Evolutionary conservation across 2,113 vertebrate genomes (phyloP).

Genomic region (Phalacrocorax pelagicus): DNA sequence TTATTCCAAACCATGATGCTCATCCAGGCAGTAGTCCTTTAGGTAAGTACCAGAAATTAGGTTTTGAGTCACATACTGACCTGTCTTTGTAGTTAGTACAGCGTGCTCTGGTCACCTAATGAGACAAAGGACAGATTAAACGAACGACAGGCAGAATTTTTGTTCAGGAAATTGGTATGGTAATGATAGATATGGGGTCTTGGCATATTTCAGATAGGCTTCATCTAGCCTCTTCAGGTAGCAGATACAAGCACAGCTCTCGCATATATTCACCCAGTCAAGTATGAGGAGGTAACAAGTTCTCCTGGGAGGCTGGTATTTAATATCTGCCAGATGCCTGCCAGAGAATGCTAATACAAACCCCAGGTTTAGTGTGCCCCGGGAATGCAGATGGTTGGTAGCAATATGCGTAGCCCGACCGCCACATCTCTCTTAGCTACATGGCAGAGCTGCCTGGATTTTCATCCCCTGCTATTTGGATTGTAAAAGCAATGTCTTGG

Average conservation of each 20-base stretch:
- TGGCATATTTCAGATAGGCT: constrained; percentile 16
- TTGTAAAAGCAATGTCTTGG: neutral
- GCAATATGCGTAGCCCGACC: neutral
- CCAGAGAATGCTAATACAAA: constrained; percentile 34
- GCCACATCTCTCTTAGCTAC: neutral
- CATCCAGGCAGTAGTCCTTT: neutral
- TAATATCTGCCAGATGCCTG: constrained; percentile 45
- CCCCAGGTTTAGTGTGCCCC: neutral
- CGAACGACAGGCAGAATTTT: constrained; percentile 4
- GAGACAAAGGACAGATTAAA: constrained; percentile 3
- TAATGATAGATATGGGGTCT: neutral
- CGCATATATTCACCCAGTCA: constrained; percentile 41
- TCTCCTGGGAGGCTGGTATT: constrained; percentile 21
- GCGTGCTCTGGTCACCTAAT: neutral
- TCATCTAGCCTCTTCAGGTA: constrained; percentile 32
- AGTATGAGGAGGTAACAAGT: constrained; percentile 51
- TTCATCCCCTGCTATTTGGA: neutral
- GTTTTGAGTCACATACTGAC: constrained; percentile 19
- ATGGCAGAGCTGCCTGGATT: neutral
- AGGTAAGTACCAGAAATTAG: constrained; percentile 17
- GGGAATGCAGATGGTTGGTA: constrained; percentile 11
- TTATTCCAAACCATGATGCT: neutral
- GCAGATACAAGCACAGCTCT: neutral
- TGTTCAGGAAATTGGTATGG: constrained; percentile 21
- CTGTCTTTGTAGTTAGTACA: neutral